Evolutionary conservation across 2,888 invertebrate genomes (phyloP).

Genomic region (Galerucella nymphaeae): DNA sequence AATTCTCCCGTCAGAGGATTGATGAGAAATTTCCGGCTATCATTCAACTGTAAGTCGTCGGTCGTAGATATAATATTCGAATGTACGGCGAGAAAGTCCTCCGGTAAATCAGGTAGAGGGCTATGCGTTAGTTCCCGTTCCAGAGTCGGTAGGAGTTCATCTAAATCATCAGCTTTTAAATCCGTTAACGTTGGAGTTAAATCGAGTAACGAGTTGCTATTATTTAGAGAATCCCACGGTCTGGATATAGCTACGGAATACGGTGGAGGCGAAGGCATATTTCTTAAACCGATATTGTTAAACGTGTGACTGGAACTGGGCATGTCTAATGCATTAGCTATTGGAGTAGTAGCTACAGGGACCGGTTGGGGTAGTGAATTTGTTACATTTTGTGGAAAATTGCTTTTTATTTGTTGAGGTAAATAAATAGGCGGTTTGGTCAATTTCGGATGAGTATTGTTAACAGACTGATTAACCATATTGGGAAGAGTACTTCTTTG

Average conservation of each 20-base stretch:
- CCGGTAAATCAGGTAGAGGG: constrained; percentile 68
- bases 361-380: constrained; percentile 18
- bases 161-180: constrained; percentile 69
- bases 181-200: constrained; percentile 63
- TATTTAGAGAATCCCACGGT: constrained; percentile 52
- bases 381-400: constrained; percentile 28
- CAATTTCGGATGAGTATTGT: constrained; percentile 35
- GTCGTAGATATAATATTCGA: constrained; percentile 41
- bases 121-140: constrained; percentile 70
- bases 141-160: constrained; percentile 73
- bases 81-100: constrained; percentile 59
- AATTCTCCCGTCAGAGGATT: constrained; percentile 90
- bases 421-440: constrained; percentile 32
- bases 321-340: constrained; percentile 22
- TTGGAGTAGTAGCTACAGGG: constrained; percentile 20
- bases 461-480: constrained; percentile 28
- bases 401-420: constrained; percentile 36
- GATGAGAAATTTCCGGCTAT: constrained; percentile 84
- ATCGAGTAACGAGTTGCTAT: constrained; percentile 56
- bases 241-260: constrained; percentile 54
- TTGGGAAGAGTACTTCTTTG: constrained; percentile 25
- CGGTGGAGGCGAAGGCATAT: constrained; percentile 55
- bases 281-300: constrained; percentile 40
- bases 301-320: constrained; percentile 30
- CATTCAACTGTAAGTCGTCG: constrained; percentile 64